These are phyloP conservation scores for Matsumyia berberina DNA, from an alignment of 2,888 invertebrate genomes.

Conservation along the genomic window DNA sequence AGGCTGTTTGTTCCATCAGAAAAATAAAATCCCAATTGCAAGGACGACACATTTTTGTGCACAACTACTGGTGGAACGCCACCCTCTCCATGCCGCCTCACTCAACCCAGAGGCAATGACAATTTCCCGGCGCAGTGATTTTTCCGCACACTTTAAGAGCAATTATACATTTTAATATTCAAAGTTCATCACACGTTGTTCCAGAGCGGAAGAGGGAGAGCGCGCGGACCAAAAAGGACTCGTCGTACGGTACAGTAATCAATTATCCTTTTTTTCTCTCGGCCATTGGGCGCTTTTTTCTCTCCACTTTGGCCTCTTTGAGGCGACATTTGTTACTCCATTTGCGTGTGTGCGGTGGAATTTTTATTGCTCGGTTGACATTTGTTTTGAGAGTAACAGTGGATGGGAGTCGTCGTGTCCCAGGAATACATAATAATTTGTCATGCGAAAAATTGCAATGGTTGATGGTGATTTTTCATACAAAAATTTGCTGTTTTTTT, in stretches of 20 bases:
- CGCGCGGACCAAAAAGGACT: constrained; percentile 68
- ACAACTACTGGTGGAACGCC: constrained; percentile 37
- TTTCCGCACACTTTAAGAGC: constrained; percentile 77
- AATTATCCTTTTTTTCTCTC: constrained; percentile 71
- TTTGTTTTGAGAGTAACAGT: constrained; percentile 71
- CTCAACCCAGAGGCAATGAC: constrained; percentile 56
- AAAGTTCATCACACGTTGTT: constrained; percentile 76
- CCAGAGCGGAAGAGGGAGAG: constrained; percentile 29
- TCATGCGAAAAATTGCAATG: constrained; percentile 73
- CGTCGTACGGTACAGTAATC: constrained; percentile 72
- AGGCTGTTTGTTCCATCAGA: constrained; percentile 47
- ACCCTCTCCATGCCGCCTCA: background rate
- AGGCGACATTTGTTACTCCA: constrained; percentile 74
- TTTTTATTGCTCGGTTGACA: constrained; percentile 75
- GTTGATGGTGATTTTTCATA: constrained; percentile 47
- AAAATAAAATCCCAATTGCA: constrained; percentile 51
- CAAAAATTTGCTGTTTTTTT: constrained; percentile 30
- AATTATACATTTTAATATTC: constrained; percentile 76
- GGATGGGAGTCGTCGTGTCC: constrained; percentile 63
- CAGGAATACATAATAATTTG: constrained; percentile 76
- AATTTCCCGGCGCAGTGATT: constrained; percentile 76
- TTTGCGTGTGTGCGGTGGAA: constrained; percentile 64
- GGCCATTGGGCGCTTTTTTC: constrained; percentile 50
- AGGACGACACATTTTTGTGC: constrained; percentile 74
- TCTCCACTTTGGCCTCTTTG: constrained; percentile 20